These are phyloP conservation scores for Sebastes trivittatus DNA, from an alignment of 2,797 vertebrate genomes.

Conservation along the genomic window DNA sequence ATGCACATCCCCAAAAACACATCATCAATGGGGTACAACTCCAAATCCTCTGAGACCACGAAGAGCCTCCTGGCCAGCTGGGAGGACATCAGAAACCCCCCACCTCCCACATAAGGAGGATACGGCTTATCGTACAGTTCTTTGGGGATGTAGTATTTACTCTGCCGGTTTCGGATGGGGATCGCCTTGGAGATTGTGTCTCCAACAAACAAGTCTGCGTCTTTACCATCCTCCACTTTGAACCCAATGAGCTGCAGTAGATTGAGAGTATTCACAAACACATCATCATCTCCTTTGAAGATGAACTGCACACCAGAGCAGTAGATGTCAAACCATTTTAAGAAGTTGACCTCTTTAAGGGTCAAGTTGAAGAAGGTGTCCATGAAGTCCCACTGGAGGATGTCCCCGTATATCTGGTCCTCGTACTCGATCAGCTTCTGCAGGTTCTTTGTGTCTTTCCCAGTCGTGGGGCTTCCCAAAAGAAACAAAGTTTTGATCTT, in stretches of 20 bases:
- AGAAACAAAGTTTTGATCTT: constrained; percentile 83
- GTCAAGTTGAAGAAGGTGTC: constrained; percentile 90
- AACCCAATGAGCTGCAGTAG: constrained; percentile 82
- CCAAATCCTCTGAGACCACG: constrained; percentile 76
- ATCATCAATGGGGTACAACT: constrained; percentile 90
- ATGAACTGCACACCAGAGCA: constrained; percentile 83
- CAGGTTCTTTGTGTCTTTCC: constrained; percentile 83
- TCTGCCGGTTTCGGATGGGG: constrained; percentile 85
- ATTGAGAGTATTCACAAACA: constrained; percentile 88
- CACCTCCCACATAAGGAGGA: constrained; percentile 87
- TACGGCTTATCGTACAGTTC: constrained; percentile 84
- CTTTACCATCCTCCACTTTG: constrained; percentile 64
- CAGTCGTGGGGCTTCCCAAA: constrained; percentile 78
- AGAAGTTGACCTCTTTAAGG: constrained; percentile 87
- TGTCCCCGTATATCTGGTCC: constrained; percentile 84
- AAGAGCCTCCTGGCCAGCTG: constrained; percentile 75
- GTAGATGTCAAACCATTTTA: constrained; percentile 86
- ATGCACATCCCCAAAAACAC: constrained; percentile 92
- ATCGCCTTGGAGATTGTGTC: constrained; percentile 87
- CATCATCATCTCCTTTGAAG: constrained; percentile 90
- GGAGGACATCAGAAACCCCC: constrained; percentile 87
- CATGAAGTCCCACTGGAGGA: constrained; percentile 90
- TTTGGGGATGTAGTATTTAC: constrained; percentile 89
- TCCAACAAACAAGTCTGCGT: constrained; percentile 82
- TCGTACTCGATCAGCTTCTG: constrained; percentile 86